Conservation (phyloP, 2,888 invertebrate species). For the Gastracanthus pulcherrimus region DNA sequence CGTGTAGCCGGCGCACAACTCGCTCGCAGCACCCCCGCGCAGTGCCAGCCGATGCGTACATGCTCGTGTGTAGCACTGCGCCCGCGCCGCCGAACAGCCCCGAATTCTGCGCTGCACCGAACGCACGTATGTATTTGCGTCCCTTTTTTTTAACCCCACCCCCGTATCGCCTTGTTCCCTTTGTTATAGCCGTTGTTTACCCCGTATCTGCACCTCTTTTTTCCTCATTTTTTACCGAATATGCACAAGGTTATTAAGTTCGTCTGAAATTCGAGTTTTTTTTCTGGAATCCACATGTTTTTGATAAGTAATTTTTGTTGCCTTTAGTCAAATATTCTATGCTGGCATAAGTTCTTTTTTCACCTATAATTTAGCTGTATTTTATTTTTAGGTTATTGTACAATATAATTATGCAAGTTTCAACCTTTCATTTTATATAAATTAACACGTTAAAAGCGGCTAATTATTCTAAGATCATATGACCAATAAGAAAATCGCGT, state of each 20-base stretch:
- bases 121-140: background rate
- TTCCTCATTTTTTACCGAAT: background rate
- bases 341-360: no score
- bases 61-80: background rate
- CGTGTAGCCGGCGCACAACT: constrained; percentile 21
- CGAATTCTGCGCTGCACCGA: background rate
- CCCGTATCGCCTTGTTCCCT: background rate
- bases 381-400: no score
- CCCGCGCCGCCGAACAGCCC: background rate
- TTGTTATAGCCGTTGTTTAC: background rate
- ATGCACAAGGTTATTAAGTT: background rate
- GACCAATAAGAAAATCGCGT: no score
- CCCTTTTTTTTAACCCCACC: background rate
- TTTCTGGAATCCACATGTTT: no score
- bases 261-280: no score
- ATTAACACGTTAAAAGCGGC: no score
- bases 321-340: no score
- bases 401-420: no score
- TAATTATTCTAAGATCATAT: no score
- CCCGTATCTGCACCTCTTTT: background rate
- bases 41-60: constrained; percentile 35
- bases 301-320: no score
- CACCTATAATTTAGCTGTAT: no score
- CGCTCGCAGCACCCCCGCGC: background rate
- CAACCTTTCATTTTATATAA: no score